These are phyloP conservation scores for Leucopternis melanops DNA, from an alignment of 2,113 vertebrate species.

Conservation along the genomic window DNA sequence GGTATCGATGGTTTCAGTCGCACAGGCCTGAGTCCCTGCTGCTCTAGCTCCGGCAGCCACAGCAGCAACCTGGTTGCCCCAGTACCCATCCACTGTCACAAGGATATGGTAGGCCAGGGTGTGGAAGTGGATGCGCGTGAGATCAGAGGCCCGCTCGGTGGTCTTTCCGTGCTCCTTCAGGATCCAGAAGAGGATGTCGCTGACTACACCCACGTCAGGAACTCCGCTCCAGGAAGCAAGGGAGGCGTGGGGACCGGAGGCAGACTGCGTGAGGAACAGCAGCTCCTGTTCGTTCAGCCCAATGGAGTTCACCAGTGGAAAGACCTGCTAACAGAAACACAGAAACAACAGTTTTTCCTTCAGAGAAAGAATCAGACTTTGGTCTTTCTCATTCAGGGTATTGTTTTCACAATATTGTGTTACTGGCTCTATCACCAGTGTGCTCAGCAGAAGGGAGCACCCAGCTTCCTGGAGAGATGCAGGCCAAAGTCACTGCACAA, in stretches of 20 bases:
- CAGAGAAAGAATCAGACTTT: background rate
- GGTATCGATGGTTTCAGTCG: conserved; percentile 74
- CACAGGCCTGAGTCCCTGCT: conserved; percentile 90
- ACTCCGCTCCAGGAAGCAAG: conserved; percentile 80
- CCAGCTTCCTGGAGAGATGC: background rate
- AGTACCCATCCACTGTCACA: conserved; percentile 87
- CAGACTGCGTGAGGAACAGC: conserved; percentile 89
- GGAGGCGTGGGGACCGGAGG: conserved; percentile 82
- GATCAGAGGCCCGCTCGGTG: conserved; percentile 71
- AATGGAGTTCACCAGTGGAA: conserved; percentile 90
- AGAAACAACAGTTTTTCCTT: background rate
- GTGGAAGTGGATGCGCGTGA: conserved; percentile 95
- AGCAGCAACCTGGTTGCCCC: conserved; percentile 88
- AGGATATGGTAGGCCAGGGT: conserved; percentile 93
- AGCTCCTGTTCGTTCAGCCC: conserved; percentile 98
- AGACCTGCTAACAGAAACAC: conserved; percentile 91
- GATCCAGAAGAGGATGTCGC: conserved; percentile 95
- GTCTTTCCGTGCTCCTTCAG: conserved; percentile 81
- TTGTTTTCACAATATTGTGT: background rate
- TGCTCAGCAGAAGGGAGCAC: background rate
- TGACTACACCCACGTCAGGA: conserved; percentile 86
- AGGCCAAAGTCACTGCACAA: background rate
- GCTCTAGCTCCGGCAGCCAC: conserved; percentile 88
- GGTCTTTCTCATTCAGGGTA: background rate
- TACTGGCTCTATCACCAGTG: fast-evolving